Evolutionary conservation across 1,140 invertebrate species (phyloP).

Genomic region (Xylocopa sonorina): DNA sequence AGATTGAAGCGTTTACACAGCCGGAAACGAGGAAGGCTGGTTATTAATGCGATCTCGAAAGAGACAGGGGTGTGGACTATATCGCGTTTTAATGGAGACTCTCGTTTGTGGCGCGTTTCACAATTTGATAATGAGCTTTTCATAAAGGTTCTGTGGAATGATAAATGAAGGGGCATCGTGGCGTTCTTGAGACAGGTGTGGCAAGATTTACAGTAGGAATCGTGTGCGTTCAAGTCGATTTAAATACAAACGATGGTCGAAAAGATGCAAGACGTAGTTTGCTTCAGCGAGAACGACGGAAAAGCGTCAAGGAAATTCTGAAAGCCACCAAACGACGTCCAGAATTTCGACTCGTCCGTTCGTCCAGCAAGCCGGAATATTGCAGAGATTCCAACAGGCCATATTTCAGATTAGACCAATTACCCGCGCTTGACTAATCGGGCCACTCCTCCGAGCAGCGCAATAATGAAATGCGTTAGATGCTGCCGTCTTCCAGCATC

Average conservation of each 20-base stretch:
- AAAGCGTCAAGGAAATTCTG: too few species aligned
- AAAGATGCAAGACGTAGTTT: too few species aligned
- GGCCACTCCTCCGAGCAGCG: neutral
- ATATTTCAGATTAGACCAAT: neutral
- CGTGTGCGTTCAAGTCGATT: neutral
- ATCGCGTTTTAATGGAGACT: neutral
- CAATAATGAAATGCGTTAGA: constrained; percentile 65
- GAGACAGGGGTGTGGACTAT: neutral
- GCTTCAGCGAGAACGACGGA: too few species aligned
- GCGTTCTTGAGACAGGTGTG: too few species aligned
- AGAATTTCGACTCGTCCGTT: too few species aligned
- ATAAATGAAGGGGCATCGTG: neutral
- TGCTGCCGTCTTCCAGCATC: constrained; percentile 35
- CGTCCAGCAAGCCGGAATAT: too few species aligned
- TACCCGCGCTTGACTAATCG: neutral
- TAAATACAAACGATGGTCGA: too few species aligned
- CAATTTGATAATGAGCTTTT: neutral
- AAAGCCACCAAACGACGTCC: too few species aligned
- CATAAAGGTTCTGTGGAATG: too few species aligned
- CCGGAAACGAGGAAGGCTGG: neutral
- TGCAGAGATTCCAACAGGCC: neutral
- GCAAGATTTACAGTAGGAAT: neutral
- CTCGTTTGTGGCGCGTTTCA: too few species aligned
- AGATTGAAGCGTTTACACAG: neutral
- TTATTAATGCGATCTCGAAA: constrained; percentile 2